Conservation (phyloP, 2,797 vertebrate genomes). For the Sparus aurata region DNA sequence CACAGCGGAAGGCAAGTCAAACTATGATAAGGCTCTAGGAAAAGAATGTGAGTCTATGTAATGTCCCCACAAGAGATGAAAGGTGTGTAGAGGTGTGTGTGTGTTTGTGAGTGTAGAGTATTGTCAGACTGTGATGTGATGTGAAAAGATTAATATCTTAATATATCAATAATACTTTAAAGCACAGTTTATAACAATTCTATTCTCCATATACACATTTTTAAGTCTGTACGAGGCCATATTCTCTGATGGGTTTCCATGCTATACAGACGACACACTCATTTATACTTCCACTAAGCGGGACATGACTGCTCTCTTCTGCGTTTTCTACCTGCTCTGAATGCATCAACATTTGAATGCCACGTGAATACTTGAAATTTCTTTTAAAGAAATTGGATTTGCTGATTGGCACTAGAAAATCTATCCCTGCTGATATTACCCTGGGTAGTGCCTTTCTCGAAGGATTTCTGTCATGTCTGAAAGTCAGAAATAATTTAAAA, state of each 20-base stretch:
- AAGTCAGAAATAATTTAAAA: neutral
- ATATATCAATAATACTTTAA: neutral
- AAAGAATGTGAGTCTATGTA: no score
- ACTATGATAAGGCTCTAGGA: no score
- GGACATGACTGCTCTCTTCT: neutral
- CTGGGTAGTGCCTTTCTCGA: neutral
- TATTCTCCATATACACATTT: no score
- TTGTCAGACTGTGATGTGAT: neutral
- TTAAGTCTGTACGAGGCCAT: neutral
- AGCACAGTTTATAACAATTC: neutral
- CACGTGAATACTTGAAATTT: neutral
- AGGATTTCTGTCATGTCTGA: neutral
- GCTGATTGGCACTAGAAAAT: neutral
- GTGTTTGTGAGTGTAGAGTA: neutral
- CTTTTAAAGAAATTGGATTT: no score
- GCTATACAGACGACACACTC: constrained; percentile 5
- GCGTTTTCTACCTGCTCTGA: neutral
- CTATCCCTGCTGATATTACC: neutral
- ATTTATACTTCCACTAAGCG: neutral
- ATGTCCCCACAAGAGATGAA: no score
- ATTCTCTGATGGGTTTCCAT: neutral
- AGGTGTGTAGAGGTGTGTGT: no score
- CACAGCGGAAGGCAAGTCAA: no score
- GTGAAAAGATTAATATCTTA: neutral
- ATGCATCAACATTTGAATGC: neutral